Conservation (phyloP, 2,888 invertebrate species). For the Diaprepes abbreviatus region DNA sequence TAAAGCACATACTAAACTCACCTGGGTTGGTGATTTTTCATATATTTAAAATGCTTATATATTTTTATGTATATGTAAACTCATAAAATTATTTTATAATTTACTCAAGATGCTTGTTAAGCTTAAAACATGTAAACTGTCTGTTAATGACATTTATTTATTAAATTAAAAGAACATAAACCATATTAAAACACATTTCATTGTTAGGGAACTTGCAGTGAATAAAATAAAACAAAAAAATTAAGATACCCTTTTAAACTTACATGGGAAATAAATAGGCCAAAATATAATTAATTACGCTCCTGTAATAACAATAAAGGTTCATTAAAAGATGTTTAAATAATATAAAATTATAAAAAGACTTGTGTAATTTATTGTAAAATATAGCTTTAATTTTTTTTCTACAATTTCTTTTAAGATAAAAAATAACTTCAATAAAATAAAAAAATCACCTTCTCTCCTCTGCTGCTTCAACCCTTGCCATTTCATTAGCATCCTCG, state of each 20-base stretch:
- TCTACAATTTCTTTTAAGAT: no score
- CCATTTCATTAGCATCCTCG: conserved; percentile 24
- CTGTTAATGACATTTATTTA: background rate
- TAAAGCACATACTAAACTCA: conserved; percentile 1
- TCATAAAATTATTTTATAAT: background rate
- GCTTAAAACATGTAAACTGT: background rate
- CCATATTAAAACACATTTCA: background rate
- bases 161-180: conserved; percentile 6
- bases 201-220: conserved; percentile 14
- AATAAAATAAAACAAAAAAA: conserved; percentile 22
- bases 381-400: no score
- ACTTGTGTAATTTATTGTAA: background rate
- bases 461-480: conserved; percentile 26
- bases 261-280: conserved; percentile 50
- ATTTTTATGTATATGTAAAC: background rate
- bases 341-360: background rate
- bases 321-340: background rate
- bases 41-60: background rate
- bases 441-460: conserved; percentile 48
- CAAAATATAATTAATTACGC: conserved; percentile 51
- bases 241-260: conserved; percentile 22
- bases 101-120: conserved; percentile 8
- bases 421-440: no score
- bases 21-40: background rate
- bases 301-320: conserved; percentile 44